Base-by-base conservation (phyloP, 2,888 invertebrate genomes). In the Eurytoma adleriae region DNA sequence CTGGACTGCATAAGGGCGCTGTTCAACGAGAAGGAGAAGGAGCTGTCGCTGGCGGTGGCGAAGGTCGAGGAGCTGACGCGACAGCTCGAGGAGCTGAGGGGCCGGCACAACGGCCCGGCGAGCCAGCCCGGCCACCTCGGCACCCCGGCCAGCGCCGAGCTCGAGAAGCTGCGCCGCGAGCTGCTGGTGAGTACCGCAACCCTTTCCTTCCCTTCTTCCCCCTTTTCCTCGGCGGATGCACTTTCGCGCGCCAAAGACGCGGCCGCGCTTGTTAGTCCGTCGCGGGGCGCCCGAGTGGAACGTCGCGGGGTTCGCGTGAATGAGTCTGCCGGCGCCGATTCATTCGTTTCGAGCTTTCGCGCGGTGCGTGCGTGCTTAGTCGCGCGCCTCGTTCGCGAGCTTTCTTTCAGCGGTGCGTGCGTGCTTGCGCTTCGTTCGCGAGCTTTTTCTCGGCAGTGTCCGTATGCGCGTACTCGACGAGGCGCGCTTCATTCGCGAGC, bases 11-110 rank as follows among this genome's bases (percentile, higher is more conserved):
- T 98, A 91, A 95, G 98, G 88, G 96, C 97, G 84, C 93, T 98
- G 81, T 99, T 98, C 94, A 98, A 97, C 93, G 98, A 98, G 90
- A 99, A 99, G 90, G 99, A 99, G 91, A 98, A 98, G 91, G 98
- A 99, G 92, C 92, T 99, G 82, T 96, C 97, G 78, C 92, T 98
- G 93, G 99, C 99, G n/a, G 98, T 99, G 89, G 96, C 97, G 88
- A 98, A 98, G 92, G 99, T 99, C 89, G 98, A 99, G 89, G 97
- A 98, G 92, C 93, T 99, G 89, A 98, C 98, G 83, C 92, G 96
- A 86, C 98, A 99, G 92, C 93, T 99, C 85, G 99, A 99, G 90
- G 98, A 98, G 88, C 92, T 99, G 85, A 92, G 96, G 80, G 93
- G 93, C 61, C 88, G 88, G 68, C 89, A 89, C 83, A 83, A 85